These are phyloP conservation scores for Palythoa grandis DNA, from an alignment of 92 coral and sea anemone species.

Conservation along the genomic window DNA sequence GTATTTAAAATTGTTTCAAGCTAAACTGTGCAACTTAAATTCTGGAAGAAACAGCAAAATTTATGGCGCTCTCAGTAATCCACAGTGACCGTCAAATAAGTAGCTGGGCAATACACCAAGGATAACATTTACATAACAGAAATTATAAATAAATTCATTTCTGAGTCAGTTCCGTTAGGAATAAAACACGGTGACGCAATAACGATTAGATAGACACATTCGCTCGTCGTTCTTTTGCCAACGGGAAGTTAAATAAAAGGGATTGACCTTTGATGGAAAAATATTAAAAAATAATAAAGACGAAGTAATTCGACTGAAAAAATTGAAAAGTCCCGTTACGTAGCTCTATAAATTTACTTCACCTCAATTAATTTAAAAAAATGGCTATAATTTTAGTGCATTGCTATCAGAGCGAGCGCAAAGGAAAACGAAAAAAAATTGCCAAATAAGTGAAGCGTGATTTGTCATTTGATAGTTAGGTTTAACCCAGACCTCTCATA, in stretches of 20 bases:
- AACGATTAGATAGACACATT: background rate
- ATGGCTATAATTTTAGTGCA: background rate
- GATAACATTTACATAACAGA: constrained; percentile 9
- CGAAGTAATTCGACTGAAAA: background rate
- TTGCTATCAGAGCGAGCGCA: background rate
- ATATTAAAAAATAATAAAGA: constrained; percentile 7
- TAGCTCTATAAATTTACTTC: background rate
- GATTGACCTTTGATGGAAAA: background rate
- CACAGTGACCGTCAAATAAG: too few species aligned
- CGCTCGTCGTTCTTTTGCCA: background rate
- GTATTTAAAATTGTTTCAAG: background rate
- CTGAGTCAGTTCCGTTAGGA: constrained; percentile 8
- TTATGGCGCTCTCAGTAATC: too few species aligned
- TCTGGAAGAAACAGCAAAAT: too few species aligned
- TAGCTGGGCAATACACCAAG: too few species aligned
- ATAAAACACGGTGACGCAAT: background rate
- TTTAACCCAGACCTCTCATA: background rate
- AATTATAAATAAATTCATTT: constrained; percentile 11
- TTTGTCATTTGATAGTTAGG: constrained; percentile 11
- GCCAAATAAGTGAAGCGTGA: background rate
- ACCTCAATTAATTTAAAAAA: background rate
- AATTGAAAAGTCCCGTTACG: background rate
- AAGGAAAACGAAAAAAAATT: background rate
- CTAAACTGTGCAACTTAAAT: background rate
- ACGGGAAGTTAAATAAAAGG: background rate